Conservation (phyloP, 1,140 invertebrate species). For the Cotesia chilonis region DNA sequence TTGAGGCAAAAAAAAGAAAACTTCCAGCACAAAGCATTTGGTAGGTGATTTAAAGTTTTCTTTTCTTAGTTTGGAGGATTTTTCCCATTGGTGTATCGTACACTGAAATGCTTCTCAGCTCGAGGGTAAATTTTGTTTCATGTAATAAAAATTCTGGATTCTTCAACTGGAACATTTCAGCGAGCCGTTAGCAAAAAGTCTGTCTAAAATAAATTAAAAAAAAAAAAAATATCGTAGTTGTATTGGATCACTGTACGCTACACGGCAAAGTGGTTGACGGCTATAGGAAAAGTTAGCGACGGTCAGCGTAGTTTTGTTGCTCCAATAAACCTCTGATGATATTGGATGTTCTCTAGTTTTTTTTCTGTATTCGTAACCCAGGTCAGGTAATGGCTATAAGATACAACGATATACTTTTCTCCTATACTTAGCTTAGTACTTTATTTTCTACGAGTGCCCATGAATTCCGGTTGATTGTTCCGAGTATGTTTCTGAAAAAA, state of each 20-base stretch:
- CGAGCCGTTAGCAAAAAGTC: background rate
- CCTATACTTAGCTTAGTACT: background rate
- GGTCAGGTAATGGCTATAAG: slow-evolving; percentile 30
- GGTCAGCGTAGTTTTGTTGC: background rate
- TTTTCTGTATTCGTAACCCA: background rate
- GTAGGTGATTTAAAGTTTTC: slow-evolving; percentile 2
- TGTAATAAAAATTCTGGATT: background rate
- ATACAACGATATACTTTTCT: background rate
- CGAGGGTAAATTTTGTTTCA: background rate
- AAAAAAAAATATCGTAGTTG: background rate
- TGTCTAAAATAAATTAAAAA: background rate
- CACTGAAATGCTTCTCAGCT: background rate
- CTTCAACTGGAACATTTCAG: background rate
- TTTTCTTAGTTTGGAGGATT: slow-evolving; percentile 1
- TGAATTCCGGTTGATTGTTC: slow-evolving; percentile 10
- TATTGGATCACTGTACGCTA: slow-evolving; percentile 5
- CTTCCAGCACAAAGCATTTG: background rate
- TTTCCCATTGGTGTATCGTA: background rate
- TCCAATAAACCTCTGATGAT: slow-evolving; percentile 11
- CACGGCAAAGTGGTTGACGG: slow-evolving; percentile 11
- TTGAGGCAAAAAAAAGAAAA: background rate
- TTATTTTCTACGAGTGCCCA: slow-evolving; percentile 4
- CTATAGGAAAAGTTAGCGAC: slow-evolving; percentile 18
- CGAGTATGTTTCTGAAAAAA: background rate
- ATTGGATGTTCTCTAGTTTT: slow-evolving; percentile 6